These are phyloP conservation scores for Rhabdomys dilectus DNA, from an alignment of 2,113 vertebrate genomes.

Conservation along the genomic window DNA sequence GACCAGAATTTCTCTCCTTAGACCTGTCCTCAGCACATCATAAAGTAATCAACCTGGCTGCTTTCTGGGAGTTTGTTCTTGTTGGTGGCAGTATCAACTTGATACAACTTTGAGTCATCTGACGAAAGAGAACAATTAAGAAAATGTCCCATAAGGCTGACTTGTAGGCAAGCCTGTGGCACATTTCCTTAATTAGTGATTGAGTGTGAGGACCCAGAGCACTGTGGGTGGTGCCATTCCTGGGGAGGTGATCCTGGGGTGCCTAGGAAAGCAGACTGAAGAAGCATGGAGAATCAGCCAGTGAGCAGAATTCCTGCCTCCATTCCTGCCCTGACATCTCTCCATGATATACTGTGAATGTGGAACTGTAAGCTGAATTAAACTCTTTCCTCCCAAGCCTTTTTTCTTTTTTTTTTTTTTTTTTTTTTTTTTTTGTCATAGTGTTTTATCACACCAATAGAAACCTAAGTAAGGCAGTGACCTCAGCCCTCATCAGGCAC, in stretches of 20 bases:
- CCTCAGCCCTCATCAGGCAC: not conserved
- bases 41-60: too few relatives aligned
- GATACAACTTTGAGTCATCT: not conserved
- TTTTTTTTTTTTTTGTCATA: not conserved
- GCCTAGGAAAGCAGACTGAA: not conserved
- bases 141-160: too few relatives aligned
- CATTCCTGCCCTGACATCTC: not conserved
- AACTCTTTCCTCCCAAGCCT: not conserved
- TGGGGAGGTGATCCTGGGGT: not conserved
- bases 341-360: not conserved
- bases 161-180: not conserved
- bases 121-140: too few relatives aligned
- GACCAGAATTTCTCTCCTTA: not conserved
- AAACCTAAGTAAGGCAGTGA: not conserved
- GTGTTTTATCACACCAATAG: not conserved
- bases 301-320: not conserved
- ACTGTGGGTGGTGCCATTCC: not conserved
- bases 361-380: not conserved
- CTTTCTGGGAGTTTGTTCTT: not conserved
- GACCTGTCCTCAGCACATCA: not conserved
- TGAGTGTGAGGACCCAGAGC: not conserved
- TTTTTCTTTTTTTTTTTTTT: not conserved
- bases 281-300: not conserved
- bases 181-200: not conserved
- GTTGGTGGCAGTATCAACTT: not conserved